A percentile compares a stretch with the other conserved stretches of the same genome.
phyloP scores from a whole-genome alignment of 2,113 vertebrate genomes.

The Gopherus evgoodei region DNA sequence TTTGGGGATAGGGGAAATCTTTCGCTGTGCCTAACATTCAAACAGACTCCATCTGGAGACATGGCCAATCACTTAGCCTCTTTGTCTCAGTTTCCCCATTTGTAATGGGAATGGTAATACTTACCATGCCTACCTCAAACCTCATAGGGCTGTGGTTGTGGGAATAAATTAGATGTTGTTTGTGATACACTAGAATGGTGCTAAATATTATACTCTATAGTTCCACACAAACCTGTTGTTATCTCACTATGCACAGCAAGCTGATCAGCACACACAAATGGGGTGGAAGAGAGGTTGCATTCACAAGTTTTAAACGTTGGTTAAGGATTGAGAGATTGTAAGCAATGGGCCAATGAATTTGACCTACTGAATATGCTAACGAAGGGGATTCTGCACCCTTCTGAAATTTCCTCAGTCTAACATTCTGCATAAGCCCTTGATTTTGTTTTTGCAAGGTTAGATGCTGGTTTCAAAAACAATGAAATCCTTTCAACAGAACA shows the following conservation, averaged over 20 bases:
- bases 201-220: not conserved
- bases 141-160: not conserved
- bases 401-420: not conserved
- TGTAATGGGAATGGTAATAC: not conserved
- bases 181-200: not conserved
- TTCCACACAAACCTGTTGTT: not conserved
- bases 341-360: not conserved
- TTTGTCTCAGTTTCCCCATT: not conserved
- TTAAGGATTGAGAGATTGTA: not conserved
- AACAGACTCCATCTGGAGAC: not conserved
- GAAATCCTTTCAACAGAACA: not conserved
- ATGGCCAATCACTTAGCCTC: not conserved
- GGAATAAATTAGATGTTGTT: not conserved
- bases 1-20: constrained; percentile 25
- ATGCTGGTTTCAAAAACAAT: not conserved
- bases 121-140: not conserved
- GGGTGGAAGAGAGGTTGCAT: not conserved
- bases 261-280: not conserved
- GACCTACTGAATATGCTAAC: not conserved
- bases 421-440: not conserved
- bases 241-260: not conserved
- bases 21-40: constrained; percentile 23
- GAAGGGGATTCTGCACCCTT: not conserved
- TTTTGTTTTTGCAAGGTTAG: not conserved
- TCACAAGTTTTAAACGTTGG: not conserved